phyloP scores from a whole-genome alignment of 2,797 vertebrate species.

The Otus scops region DNA sequence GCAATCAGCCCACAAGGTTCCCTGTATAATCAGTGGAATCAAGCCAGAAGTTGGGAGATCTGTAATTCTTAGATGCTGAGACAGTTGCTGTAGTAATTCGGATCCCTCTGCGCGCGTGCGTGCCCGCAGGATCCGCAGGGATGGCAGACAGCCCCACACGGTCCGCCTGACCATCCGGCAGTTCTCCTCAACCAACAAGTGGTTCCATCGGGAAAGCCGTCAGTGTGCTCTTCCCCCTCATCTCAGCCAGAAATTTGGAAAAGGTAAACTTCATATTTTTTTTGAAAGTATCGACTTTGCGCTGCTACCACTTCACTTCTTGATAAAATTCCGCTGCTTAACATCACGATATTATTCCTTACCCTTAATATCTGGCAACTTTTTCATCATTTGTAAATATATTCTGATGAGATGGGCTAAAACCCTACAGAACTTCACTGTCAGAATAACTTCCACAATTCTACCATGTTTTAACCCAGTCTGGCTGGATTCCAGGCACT shows the following conservation, averaged over 20 bases:
- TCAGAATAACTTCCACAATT: too few relatives aligned
- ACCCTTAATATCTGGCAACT: neutral
- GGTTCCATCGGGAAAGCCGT: constrained; percentile 84
- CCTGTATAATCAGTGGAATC: neutral
- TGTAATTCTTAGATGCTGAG: neutral
- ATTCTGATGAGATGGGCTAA: neutral
- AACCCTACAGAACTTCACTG: fast-evolving
- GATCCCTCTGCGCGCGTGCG: neutral
- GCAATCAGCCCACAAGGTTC: neutral
- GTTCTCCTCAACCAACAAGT: constrained; percentile 72
- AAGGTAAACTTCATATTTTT: constrained; percentile 66
- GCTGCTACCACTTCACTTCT: neutral
- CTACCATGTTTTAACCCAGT: too few relatives aligned
- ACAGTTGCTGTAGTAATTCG: neutral
- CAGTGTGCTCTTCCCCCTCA: constrained; percentile 86
- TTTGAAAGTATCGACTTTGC: neutral
- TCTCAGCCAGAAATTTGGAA: constrained; percentile 77
- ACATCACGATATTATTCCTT: neutral
- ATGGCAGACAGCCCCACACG: constrained; percentile 86
- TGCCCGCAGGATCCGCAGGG: constrained; percentile 79
- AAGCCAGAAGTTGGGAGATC: neutral
- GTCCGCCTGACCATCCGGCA: constrained; percentile 82
- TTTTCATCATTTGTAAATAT: neutral
- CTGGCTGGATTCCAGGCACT: neutral
- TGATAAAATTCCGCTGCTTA: neutral